phyloP scores from a whole-genome alignment of 2,113 vertebrate genomes.

The Penelope pileata region DNA sequence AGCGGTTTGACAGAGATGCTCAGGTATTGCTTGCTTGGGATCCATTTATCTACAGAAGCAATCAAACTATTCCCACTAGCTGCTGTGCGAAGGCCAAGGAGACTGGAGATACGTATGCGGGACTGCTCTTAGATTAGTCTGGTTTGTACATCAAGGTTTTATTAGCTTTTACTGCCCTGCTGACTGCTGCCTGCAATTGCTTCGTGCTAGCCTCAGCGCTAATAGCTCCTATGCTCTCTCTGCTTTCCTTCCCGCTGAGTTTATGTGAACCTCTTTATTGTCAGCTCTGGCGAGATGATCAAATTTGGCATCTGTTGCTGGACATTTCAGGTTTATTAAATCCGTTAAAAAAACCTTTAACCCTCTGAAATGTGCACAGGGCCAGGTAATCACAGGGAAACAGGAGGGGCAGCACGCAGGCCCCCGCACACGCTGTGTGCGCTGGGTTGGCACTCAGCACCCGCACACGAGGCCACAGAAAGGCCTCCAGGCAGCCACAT shows the following conservation, averaged over 20 bases:
- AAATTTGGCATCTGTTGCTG: slow-evolving; percentile 19
- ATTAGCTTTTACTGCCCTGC: slow-evolving; percentile 47
- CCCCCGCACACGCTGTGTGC: background rate
- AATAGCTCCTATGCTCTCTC: background rate
- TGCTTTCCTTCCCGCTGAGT: background rate
- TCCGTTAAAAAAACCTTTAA: background rate
- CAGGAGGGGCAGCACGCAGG: rapidly evolving
- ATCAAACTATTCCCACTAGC: background rate
- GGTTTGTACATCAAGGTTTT: slow-evolving; percentile 29
- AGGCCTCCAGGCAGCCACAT: background rate
- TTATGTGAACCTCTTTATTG: slow-evolving; percentile 12
- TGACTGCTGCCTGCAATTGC: background rate
- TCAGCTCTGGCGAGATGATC: background rate
- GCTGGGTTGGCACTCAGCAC: background rate
- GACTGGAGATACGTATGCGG: rapidly evolving
- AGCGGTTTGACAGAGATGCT: background rate
- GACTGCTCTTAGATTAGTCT: slow-evolving; percentile 5
- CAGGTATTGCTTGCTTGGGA: background rate
- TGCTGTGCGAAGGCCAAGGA: background rate
- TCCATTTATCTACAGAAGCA: background rate
- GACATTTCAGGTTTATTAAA: slow-evolving; percentile 31
- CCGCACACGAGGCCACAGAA: rapidly evolving
- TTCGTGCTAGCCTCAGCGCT: background rate
- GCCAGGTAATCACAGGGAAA: rapidly evolving
- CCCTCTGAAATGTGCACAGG: rapidly evolving